phyloP scores from a whole-genome alignment of 2,888 invertebrate species.

The Sesia bembeciformis region DNA sequence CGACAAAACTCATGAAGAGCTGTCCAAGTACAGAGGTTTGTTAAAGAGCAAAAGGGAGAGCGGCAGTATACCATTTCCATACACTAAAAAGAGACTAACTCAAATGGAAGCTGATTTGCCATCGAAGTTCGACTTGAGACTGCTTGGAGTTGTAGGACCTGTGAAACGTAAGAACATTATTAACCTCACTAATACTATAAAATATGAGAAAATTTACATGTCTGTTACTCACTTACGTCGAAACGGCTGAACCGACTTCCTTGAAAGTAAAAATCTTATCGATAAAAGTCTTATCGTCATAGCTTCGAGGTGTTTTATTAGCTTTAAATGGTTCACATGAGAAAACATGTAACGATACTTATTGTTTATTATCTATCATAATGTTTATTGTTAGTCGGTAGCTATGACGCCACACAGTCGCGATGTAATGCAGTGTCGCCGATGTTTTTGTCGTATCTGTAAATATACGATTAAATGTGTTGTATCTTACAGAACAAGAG shows the following conservation, averaged over 20 bases:
- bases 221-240: background rate
- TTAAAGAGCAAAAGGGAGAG: slow-evolving; percentile 20
- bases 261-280: too few species aligned
- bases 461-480: too few species aligned
- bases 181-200: background rate
- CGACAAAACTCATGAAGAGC: slow-evolving; percentile 42
- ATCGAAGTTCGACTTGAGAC: slow-evolving; percentile 33
- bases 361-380: too few species aligned
- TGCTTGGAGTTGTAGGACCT: slow-evolving; percentile 33
- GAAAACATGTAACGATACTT: too few species aligned
- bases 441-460: too few species aligned
- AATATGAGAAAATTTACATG: background rate
- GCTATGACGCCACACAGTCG: too few species aligned
- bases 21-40: slow-evolving; percentile 30
- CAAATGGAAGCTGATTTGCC: slow-evolving; percentile 25
- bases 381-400: too few species aligned
- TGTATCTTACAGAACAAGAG: slow-evolving; percentile 34
- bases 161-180: slow-evolving; percentile 30
- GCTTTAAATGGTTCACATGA: too few species aligned
- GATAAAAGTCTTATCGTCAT: too few species aligned
- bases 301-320: too few species aligned
- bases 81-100: slow-evolving; percentile 20
- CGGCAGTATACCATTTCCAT: slow-evolving; percentile 44
- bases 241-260: background rate
- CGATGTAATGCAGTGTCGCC: too few species aligned